A percentile compares a stretch with the other conserved stretches of the same genome.
These are phyloP conservation scores for Simalia tracyae DNA, from an alignment of 2,797 vertebrate species.

Conservation along the genomic window DNA sequence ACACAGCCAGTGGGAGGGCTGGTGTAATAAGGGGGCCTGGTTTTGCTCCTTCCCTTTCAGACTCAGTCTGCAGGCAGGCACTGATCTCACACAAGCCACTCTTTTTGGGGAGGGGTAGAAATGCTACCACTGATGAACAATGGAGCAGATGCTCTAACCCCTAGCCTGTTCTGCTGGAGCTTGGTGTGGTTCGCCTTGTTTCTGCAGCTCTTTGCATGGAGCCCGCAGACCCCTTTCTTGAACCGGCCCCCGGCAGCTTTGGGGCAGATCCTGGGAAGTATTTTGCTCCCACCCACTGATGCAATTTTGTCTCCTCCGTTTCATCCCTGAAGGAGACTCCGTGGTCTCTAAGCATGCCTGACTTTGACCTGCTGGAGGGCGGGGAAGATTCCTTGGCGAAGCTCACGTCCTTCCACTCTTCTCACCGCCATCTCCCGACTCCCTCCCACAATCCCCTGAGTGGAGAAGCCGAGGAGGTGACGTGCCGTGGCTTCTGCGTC, in stretches of 20 bases:
- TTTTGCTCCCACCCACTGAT: slow-evolving; percentile 36
- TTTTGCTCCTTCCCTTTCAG: background rate
- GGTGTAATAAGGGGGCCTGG: background rate
- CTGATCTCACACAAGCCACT: too few species aligned
- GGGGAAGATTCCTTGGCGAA: slow-evolving; percentile 44
- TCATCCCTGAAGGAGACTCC: slow-evolving; percentile 52
- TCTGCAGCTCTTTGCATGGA: too few species aligned
- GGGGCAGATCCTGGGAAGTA: background rate
- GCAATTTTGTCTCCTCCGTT: slow-evolving; percentile 46
- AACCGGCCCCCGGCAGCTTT: too few species aligned
- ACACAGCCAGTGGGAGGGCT: background rate
- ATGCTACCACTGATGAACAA: too few species aligned
- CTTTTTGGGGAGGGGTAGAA: too few species aligned
- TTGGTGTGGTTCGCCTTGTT: too few species aligned
- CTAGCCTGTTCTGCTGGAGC: too few species aligned
- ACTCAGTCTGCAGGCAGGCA: background rate
- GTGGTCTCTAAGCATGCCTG: slow-evolving; percentile 65
- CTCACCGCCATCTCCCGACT: slow-evolving; percentile 43
- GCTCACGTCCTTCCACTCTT: slow-evolving; percentile 44
- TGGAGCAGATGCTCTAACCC: too few species aligned
- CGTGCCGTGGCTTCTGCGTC: background rate
- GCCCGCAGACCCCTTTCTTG: too few species aligned
- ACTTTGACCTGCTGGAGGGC: slow-evolving; percentile 56
- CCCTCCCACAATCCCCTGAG: slow-evolving; percentile 45
- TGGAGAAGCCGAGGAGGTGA: slow-evolving; percentile 56